Conservation (phyloP, 2,797 vertebrate genomes). For the Sciurus carolinensis region DNA sequence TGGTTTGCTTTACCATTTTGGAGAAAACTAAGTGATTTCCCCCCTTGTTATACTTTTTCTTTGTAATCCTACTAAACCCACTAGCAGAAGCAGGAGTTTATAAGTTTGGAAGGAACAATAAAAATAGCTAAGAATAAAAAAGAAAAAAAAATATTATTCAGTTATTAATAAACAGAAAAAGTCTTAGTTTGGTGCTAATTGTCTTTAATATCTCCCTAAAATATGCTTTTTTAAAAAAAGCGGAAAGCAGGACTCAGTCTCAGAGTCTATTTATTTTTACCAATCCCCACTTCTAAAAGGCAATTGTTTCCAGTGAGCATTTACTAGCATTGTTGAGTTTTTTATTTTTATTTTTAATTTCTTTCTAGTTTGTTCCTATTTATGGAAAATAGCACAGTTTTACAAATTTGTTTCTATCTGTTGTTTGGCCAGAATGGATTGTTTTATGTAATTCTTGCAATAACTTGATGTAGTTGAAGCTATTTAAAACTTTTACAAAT, state of each 20-base stretch:
- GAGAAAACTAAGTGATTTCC: neutral
- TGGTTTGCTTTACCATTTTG: conserved; percentile 10
- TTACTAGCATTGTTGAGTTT: neutral
- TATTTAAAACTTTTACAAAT: conserved; percentile 29
- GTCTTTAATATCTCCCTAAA: neutral
- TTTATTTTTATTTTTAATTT: neutral
- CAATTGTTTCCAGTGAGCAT: neutral
- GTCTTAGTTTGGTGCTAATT: neutral
- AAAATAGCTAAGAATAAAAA: conserved; percentile 21
- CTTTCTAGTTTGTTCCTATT: conserved; percentile 18
- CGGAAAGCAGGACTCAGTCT: neutral
- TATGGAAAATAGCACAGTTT: conserved; percentile 3
- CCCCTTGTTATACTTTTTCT: neutral
- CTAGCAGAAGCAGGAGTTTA: neutral
- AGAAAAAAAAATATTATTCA: neutral
- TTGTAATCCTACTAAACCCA: neutral
- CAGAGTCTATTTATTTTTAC: neutral
- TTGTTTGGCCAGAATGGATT: neutral
- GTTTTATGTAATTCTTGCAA: neutral
- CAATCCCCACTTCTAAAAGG: no score
- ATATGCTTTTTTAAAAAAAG: neutral
- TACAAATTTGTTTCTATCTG: neutral
- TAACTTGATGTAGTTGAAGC: neutral
- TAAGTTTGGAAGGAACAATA: conserved; percentile 6
- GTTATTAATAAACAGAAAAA: neutral